Percentiles rank a stretch among this genome's conserved stretches.
Conservation (phyloP, 2,797 vertebrate species). For the Poecilia velifera region DNA sequence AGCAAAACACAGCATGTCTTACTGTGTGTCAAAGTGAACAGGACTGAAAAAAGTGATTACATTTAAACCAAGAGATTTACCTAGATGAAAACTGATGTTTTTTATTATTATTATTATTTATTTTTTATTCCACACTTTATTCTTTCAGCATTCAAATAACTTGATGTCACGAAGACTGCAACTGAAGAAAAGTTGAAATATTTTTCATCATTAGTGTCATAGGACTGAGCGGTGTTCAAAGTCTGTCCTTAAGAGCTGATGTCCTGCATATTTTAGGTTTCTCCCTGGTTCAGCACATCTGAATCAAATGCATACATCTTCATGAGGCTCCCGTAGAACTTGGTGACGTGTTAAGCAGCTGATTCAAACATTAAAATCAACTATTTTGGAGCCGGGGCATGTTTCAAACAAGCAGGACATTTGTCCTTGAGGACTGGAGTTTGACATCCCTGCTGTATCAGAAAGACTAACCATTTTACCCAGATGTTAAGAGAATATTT, state of each 20-base stretch:
- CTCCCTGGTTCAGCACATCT: neutral
- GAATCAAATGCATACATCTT: neutral
- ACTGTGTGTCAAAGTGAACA: conserved; percentile 16
- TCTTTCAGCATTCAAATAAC: neutral
- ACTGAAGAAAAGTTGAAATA: neutral
- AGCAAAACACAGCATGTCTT: neutral
- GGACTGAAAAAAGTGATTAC: conserved; percentile 1
- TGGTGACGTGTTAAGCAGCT: neutral
- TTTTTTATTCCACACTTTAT: neutral
- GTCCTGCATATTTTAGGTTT: neutral
- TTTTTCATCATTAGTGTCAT: no score
- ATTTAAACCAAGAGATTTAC: conserved; percentile 7
- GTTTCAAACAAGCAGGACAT: neutral
- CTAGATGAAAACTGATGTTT: conserved; percentile 1
- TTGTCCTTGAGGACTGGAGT: neutral
- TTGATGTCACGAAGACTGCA: neutral
- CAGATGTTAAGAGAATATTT: neutral
- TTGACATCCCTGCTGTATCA: neutral
- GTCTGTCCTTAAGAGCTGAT: no score
- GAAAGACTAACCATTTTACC: neutral
- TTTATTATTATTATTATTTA: neutral
- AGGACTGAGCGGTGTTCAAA: no score
- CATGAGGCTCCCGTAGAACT: neutral
- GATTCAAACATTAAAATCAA: neutral
- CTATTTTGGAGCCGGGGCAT: neutral